Percentiles rank a stretch among this genome's conserved stretches.
These are phyloP conservation scores for Marmota flaviventris DNA, from an alignment of 2,113 vertebrate species.

Conservation along the genomic window DNA sequence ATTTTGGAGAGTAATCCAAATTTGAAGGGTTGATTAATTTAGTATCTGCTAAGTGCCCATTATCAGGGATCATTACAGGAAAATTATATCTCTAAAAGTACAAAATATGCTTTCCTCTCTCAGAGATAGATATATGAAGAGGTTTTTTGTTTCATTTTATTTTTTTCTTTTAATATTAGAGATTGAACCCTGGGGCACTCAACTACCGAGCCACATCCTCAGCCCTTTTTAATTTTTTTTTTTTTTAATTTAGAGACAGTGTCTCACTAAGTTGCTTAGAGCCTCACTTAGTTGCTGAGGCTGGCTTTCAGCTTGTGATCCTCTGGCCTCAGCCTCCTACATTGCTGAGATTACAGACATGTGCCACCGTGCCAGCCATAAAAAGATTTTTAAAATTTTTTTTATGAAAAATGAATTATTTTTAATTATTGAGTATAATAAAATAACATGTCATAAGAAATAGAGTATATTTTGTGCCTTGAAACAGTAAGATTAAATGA, in stretches of 20 bases:
- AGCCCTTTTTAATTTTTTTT: too few species aligned
- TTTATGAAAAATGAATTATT: not conserved
- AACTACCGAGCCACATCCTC: too few species aligned
- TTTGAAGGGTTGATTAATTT: not conserved
- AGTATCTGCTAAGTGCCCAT: not conserved
- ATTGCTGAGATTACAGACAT: too few species aligned
- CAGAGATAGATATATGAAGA: not conserved
- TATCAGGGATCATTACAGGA: not conserved
- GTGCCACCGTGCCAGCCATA: too few species aligned
- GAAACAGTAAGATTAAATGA: not conserved
- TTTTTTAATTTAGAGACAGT: too few species aligned
- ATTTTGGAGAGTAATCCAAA: not conserved
- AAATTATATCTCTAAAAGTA: not conserved
- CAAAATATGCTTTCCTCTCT: not conserved
- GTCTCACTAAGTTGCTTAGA: too few species aligned
- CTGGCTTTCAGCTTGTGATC: too few species aligned
- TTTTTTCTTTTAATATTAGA: too few species aligned
- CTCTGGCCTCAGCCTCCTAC: too few species aligned
- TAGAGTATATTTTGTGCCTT: not conserved
- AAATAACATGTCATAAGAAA: not conserved
- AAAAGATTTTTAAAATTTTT: not conserved
- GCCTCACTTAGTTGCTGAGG: too few species aligned
- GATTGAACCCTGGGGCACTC: too few species aligned
- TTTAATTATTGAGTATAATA: not conserved
- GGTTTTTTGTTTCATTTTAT: too few species aligned